Conservation (phyloP, 2,113 vertebrate species). For the Xyliphius kryptos region DNA sequence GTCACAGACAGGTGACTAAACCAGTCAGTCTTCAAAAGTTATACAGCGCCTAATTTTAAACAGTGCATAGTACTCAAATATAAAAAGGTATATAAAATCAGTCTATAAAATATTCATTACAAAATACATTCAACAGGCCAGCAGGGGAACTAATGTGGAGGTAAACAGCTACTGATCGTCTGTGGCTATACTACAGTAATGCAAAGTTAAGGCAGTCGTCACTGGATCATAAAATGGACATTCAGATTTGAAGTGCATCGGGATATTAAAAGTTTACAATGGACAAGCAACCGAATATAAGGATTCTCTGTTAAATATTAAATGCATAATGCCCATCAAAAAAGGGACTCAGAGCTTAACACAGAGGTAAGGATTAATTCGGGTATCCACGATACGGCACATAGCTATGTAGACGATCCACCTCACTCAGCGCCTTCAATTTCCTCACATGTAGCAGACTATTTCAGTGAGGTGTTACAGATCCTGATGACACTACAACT, state of each 20-base stretch:
- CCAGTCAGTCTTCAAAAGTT: constrained; percentile 26
- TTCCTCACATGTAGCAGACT: constrained; percentile 16
- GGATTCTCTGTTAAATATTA: not conserved
- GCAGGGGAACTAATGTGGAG: constrained; percentile 25
- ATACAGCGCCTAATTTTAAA: constrained; percentile 29
- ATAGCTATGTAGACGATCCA: constrained; percentile 9
- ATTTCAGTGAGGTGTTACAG: constrained; percentile 32
- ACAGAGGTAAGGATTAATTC: not conserved
- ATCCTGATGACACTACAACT: constrained; percentile 1
- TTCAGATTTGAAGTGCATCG: constrained; percentile 11
- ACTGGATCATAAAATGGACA: constrained; percentile 8
- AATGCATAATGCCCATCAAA: constrained; percentile 24
- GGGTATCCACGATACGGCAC: constrained; percentile 4
- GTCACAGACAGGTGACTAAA: constrained; percentile 10
- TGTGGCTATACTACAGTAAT: constrained; percentile 3
- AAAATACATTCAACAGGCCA: constrained; percentile 44
- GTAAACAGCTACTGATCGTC: constrained; percentile 28
- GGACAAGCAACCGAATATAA: not conserved
- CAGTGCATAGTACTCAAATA: constrained; percentile 35
- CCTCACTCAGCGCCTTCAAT: constrained; percentile 19
- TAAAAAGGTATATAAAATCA: constrained; percentile 27
- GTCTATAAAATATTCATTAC: constrained; percentile 26
- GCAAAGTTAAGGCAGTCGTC: constrained; percentile 20
- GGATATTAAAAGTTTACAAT: constrained; percentile 1
- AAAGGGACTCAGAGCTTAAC: not conserved